Conservation (phyloP, 2,113 vertebrate genomes). For the Nestor notabilis region DNA sequence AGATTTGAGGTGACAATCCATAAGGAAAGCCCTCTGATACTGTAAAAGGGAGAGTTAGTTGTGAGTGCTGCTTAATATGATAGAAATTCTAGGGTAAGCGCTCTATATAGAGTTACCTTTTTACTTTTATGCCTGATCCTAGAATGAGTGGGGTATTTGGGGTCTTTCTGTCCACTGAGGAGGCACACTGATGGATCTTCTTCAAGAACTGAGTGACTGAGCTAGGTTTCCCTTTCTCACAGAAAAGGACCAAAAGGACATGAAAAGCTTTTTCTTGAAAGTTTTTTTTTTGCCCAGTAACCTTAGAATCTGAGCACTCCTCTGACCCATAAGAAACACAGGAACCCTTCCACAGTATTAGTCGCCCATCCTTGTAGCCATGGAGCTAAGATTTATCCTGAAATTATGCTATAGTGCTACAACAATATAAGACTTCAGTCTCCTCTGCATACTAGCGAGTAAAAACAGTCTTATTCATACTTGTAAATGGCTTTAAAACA, state of each 20-base stretch:
- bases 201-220: background rate
- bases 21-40: background rate
- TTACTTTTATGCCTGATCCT: no score
- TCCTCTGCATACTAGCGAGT: background rate
- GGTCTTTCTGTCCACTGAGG: background rate
- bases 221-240: background rate
- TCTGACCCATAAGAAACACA: background rate
- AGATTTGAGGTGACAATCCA: background rate
- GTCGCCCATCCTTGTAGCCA: background rate
- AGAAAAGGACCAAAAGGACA: background rate
- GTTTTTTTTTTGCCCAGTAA: background rate
- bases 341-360: background rate
- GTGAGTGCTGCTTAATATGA: background rate
- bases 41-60: background rate
- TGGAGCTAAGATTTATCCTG: background rate
- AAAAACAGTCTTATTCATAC: background rate
- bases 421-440: background rate
- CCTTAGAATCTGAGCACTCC: background rate
- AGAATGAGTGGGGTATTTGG: background rate
- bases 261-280: background rate
- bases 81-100: no score
- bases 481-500: background rate
- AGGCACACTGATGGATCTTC: fast-evolving
- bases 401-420: background rate
- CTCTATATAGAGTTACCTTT: no score